phyloP scores from a whole-genome alignment of 2,113 vertebrate genomes.

The Proteles cristata region DNA sequence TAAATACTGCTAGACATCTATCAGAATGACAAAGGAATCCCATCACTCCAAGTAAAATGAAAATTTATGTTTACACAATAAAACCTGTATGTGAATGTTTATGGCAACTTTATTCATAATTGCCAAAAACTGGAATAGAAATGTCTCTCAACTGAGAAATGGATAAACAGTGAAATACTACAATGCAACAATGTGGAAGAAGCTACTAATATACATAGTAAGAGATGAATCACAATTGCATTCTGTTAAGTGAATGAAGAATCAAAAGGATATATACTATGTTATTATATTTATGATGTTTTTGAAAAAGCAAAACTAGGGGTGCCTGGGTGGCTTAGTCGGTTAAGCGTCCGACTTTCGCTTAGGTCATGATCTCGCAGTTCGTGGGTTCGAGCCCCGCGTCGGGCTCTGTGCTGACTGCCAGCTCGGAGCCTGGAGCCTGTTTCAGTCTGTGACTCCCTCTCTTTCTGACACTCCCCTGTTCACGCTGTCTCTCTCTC shows the following conservation, averaged over 20 bases:
- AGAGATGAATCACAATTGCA: background rate
- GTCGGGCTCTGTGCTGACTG: too few species aligned
- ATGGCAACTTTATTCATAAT: background rate
- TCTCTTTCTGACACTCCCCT: too few species aligned
- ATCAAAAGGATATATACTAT: background rate
- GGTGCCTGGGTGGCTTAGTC: too few species aligned
- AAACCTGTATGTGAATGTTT: conserved; percentile 9
- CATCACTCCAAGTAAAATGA: background rate
- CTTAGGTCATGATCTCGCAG: too few species aligned
- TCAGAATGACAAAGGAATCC: background rate
- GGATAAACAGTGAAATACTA: background rate
- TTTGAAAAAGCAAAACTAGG: background rate
- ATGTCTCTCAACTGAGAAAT: background rate
- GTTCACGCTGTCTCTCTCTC: too few species aligned
- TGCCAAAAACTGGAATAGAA: background rate
- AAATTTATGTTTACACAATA: background rate
- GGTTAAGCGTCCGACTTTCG: too few species aligned
- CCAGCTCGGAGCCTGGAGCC: too few species aligned
- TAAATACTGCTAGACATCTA: background rate
- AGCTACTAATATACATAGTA: background rate
- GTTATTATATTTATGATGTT: background rate
- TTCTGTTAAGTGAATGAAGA: background rate
- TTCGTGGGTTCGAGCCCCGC: too few species aligned
- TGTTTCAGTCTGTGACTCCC: too few species aligned
- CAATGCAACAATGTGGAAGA: background rate